Conservation (phyloP, 2,113 vertebrate species). For the Otis tarda region DNA sequence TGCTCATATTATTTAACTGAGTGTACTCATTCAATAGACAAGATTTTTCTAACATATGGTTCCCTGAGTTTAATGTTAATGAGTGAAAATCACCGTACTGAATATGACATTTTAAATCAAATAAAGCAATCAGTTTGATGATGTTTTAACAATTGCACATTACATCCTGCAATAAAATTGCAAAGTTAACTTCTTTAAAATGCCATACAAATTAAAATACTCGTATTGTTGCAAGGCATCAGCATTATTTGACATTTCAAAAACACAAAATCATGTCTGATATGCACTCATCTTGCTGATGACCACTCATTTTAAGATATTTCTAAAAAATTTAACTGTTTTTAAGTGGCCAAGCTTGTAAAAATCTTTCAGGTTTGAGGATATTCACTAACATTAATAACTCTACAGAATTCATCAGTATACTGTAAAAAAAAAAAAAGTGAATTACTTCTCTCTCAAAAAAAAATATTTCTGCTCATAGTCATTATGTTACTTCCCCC, state of each 20-base stretch:
- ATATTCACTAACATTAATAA: neutral
- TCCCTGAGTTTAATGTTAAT: slow-evolving; percentile 65
- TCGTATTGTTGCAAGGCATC: slow-evolving; percentile 31
- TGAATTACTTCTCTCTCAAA: accelerated
- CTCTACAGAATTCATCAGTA: neutral
- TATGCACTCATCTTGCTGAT: neutral
- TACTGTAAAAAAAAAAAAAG: neutral
- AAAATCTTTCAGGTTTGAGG: neutral
- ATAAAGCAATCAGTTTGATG: slow-evolving; percentile 68
- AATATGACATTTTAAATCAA: slow-evolving; percentile 76
- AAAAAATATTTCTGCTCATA: neutral
- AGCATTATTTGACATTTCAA: slow-evolving; percentile 36
- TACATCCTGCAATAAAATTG: slow-evolving; percentile 53
- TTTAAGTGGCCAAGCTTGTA: neutral
- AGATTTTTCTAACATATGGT: slow-evolving; percentile 72
- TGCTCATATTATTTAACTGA: slow-evolving; percentile 44
- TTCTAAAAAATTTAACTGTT: neutral
- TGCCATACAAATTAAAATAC: slow-evolving; percentile 60
- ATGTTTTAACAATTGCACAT: slow-evolving; percentile 70
- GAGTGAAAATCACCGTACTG: slow-evolving; percentile 60
- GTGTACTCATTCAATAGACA: slow-evolving; percentile 46
- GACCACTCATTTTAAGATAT: neutral
- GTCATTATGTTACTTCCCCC: neutral
- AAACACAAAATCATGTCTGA: neutral
- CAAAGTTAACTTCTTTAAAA: slow-evolving; percentile 65